phyloP scores from a whole-genome alignment of 2,113 vertebrate genomes.

The Caranx melampygus region DNA sequence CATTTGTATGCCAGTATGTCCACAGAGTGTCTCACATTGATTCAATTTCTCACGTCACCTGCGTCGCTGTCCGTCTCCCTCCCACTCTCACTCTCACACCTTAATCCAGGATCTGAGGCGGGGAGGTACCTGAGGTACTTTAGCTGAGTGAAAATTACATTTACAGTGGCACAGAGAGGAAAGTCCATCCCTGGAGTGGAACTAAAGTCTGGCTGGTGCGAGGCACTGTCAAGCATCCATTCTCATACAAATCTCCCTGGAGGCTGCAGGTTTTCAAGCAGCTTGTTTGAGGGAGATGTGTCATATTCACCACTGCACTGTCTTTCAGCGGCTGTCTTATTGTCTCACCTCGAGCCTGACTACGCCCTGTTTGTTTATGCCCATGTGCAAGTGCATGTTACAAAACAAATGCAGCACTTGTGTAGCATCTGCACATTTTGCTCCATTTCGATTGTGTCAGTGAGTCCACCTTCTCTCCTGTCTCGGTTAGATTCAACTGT shows the following conservation, averaged over 20 bases:
- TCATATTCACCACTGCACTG: conserved; percentile 16
- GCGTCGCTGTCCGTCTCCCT: conserved; percentile 28
- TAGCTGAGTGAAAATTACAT: conserved; percentile 78
- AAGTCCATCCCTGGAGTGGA: conserved; percentile 69
- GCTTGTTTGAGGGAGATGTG: conserved; percentile 47
- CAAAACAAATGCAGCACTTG: conserved; percentile 5
- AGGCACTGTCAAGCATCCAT: conserved; percentile 58
- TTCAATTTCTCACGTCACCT: conserved; percentile 47
- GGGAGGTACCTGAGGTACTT: conserved; percentile 69
- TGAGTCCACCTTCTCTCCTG: not conserved
- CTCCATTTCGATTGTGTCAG: conserved; percentile 19
- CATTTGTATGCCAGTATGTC: conserved; percentile 9
- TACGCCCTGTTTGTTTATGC: not conserved
- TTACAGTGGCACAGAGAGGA: conserved; percentile 70
- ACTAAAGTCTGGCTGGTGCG: conserved; percentile 61
- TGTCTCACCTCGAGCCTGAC: conserved; percentile 2
- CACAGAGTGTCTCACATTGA: conserved; percentile 28
- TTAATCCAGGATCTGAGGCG: conserved; percentile 67
- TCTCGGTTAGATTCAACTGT: not conserved
- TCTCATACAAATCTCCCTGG: conserved; percentile 59
- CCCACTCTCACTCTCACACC: conserved; percentile 53
- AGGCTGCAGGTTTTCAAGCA: conserved; percentile 51
- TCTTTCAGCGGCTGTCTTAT: conserved; percentile 10
- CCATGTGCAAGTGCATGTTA: conserved; percentile 7
- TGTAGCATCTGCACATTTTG: conserved; percentile 6